phyloP scores from a whole-genome alignment of 2,797 vertebrate species.

The Eulemur mongoz region DNA sequence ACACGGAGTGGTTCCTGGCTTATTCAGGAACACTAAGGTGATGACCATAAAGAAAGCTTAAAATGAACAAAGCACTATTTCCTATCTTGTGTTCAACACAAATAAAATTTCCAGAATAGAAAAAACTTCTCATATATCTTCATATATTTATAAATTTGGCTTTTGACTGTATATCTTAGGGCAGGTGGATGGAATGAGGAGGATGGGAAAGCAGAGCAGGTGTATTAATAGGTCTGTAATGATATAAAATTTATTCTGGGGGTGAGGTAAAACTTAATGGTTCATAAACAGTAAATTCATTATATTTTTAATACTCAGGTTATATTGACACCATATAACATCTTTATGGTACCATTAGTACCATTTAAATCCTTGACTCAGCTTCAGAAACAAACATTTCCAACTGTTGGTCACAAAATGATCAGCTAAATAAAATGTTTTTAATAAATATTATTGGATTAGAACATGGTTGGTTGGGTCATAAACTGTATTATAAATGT shows the following conservation, averaged over 20 bases:
- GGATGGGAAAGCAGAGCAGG: slow-evolving; percentile 46
- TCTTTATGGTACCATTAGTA: slow-evolving; percentile 85
- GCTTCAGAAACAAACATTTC: slow-evolving; percentile 82
- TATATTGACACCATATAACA: slow-evolving; percentile 87
- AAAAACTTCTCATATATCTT: background rate
- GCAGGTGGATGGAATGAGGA: slow-evolving; percentile 36
- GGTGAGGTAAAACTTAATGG: slow-evolving; percentile 85
- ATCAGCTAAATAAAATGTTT: slow-evolving; percentile 82
- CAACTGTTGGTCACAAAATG: slow-evolving; percentile 76
- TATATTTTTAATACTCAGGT: slow-evolving; percentile 86
- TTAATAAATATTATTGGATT: slow-evolving; percentile 82
- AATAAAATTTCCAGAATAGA: slow-evolving; percentile 16
- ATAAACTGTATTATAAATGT: slow-evolving; percentile 79
- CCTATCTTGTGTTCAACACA: slow-evolving; percentile 1
- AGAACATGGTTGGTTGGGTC: slow-evolving; percentile 64
- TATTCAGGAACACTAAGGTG: background rate
- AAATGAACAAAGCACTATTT: background rate
- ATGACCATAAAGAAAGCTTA: background rate
- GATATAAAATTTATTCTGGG: slow-evolving; percentile 84
- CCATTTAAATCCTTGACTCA: slow-evolving; percentile 79
- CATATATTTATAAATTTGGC: background rate
- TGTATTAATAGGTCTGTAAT: slow-evolving; percentile 82
- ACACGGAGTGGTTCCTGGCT: background rate
- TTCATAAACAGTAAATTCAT: slow-evolving; percentile 88
- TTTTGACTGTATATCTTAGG: background rate